phyloP scores from a whole-genome alignment of 37 sponge, comb jelly and placozoan species.

The Mnemiopsis leidyi region DNA sequence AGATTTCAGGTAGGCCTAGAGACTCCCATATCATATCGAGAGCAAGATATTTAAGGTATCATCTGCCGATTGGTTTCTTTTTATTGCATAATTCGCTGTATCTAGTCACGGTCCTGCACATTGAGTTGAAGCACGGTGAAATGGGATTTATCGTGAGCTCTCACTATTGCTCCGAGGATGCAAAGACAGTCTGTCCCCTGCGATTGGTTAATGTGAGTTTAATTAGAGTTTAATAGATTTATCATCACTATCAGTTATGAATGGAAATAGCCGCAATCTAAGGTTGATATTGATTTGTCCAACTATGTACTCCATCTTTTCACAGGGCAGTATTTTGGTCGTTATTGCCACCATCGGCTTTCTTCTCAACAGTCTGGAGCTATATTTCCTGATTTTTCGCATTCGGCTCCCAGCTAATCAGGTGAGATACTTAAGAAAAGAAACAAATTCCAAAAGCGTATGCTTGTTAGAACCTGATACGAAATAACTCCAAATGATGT shows the following conservation, averaged over 20 bases:
- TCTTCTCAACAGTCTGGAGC: not conserved
- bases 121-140: no score
- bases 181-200: not conserved
- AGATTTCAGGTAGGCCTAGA: no score
- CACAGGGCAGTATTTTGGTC: not conserved
- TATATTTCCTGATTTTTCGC: not conserved
- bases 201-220: not conserved
- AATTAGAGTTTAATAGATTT: not conserved
- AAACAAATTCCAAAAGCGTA: not conserved
- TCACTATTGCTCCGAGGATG: not conserved
- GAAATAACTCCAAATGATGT: no score
- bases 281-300: not conserved
- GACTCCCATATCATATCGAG: no score
- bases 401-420: not conserved
- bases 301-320: not conserved
- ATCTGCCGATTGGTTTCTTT: no score
- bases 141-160: not conserved
- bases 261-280: no score
- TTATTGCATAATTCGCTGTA: no score
- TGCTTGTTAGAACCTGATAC: no score
- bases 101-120: no score
- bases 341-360: not conserved
- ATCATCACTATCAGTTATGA: not conserved
- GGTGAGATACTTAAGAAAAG: not conserved
- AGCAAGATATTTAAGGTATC: no score